These are phyloP conservation scores for Phenganax marumi DNA, from an alignment of 92 coral and sea anemone species.

Conservation along the genomic window DNA sequence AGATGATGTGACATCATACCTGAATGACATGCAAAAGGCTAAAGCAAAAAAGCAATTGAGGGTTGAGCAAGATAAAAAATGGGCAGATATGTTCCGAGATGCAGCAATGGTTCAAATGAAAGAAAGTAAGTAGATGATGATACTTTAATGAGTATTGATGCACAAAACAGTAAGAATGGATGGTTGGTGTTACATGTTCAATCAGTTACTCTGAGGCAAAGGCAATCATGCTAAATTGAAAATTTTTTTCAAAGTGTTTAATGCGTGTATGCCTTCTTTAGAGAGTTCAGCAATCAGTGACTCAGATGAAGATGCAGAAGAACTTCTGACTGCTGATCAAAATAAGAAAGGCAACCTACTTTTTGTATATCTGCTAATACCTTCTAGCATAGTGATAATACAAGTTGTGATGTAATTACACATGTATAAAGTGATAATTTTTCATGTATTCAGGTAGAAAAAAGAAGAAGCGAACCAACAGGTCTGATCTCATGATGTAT, in stretches of 20 bases:
- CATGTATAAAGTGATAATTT: neutral
- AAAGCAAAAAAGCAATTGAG: conserved; percentile 53
- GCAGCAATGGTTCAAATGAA: conserved; percentile 61
- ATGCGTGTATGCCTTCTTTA: neutral
- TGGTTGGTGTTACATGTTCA: too few species aligned
- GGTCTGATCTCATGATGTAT: conserved; percentile 54
- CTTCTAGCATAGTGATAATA: neutral
- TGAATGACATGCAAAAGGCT: conserved; percentile 55
- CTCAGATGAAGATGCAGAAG: conserved; percentile 3
- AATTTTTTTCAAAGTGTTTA: too few species aligned
- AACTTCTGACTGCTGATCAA: neutral
- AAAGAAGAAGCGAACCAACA: conserved; percentile 43
- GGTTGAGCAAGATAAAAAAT: conserved; percentile 35
- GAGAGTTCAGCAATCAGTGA: neutral
- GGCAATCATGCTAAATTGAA: too few species aligned
- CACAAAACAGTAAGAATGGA: too few species aligned
- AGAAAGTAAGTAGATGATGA: conserved; percentile 48
- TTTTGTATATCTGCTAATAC: neutral
- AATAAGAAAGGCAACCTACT: conserved; percentile 13
- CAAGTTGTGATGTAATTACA: neutral
- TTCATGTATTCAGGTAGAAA: conserved; percentile 35
- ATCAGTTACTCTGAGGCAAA: too few species aligned
- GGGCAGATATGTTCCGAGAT: conserved; percentile 57
- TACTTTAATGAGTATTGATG: too few species aligned
- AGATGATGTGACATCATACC: conserved; percentile 56